A percentile compares a stretch with the other conserved stretches of the same genome.
Evolutionary conservation across 2,113 vertebrate genomes (phyloP).

Genomic region (Aramus guarauna): DNA sequence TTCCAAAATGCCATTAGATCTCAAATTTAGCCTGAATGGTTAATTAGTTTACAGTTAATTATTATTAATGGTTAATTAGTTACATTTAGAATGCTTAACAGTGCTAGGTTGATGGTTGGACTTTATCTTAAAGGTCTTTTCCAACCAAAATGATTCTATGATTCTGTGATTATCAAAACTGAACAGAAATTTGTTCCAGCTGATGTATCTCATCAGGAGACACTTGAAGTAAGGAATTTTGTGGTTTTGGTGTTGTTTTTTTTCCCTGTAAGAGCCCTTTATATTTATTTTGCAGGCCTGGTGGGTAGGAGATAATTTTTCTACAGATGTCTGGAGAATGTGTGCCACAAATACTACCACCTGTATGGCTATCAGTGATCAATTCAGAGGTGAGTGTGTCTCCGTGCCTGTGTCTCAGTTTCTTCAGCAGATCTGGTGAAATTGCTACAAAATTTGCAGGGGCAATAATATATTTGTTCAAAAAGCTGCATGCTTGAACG

Average conservation of each 20-base stretch:
- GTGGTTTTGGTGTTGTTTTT: background rate
- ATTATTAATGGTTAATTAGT: too few species aligned
- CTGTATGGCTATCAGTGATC: constrained; percentile 51
- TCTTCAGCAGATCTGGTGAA: background rate
- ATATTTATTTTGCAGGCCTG: constrained; percentile 70
- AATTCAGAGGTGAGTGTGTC: constrained; percentile 52
- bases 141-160: too few species aligned
- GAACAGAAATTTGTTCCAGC: background rate
- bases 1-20: background rate
- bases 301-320: constrained; percentile 76
- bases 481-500: background rate
- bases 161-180: background rate
- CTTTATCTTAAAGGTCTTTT: too few species aligned
- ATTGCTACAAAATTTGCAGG: background rate
- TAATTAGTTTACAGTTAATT: background rate
- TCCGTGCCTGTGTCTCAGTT: background rate
- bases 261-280: background rate
- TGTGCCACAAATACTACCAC: constrained; percentile 53
- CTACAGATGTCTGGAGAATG: constrained; percentile 72
- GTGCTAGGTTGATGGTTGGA: too few species aligned
- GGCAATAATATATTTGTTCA: background rate
- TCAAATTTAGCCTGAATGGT: background rate
- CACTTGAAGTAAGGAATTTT: background rate
- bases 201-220: background rate
- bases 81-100: too few species aligned